Percentiles rank a stretch among this genome's conserved stretches.
phyloP scores from a whole-genome alignment of 2,888 invertebrate species.

The Melieria crassipennis region DNA sequence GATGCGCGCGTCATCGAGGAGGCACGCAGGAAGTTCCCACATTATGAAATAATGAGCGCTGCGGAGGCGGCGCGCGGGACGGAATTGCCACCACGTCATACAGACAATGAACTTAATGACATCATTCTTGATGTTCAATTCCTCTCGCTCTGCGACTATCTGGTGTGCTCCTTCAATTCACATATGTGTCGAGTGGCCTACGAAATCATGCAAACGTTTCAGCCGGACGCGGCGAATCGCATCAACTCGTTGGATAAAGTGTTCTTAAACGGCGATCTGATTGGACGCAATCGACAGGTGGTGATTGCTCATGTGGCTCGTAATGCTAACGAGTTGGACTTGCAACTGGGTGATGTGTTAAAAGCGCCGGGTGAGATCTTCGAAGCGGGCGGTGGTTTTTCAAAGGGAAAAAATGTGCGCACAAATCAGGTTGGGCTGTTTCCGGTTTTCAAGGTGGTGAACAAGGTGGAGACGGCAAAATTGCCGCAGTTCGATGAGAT shows the following conservation, averaged over 20 bases:
- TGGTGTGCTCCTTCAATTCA: slow-evolving; percentile 99
- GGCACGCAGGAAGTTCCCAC: slow-evolving; percentile 78
- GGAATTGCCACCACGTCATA: slow-evolving; percentile 88
- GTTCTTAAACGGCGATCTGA: slow-evolving; percentile 98
- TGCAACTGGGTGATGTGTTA: slow-evolving; percentile 82
- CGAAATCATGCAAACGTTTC: slow-evolving; percentile 86
- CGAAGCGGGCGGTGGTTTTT: slow-evolving; percentile 94
- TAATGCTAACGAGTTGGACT: slow-evolving; percentile 74
- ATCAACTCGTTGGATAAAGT: slow-evolving; percentile 97
- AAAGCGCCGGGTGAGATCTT: slow-evolving; percentile 95
- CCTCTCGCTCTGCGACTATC: slow-evolving; percentile 86
- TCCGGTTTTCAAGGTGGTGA: slow-evolving; percentile 84
- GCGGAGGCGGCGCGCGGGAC: slow-evolving; percentile 88
- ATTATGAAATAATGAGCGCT: slow-evolving; percentile 91
- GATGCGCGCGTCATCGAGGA: slow-evolving; percentile 82
- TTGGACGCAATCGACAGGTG: slow-evolving; percentile 84
- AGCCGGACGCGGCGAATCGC: slow-evolving; percentile 74
- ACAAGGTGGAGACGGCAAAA: slow-evolving; percentile 82
- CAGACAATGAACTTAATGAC: slow-evolving; percentile 89
- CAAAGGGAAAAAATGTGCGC: slow-evolving; percentile 87
- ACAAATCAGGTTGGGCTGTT: slow-evolving; percentile 81
- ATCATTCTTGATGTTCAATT: slow-evolving; percentile 94
- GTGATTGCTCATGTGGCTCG: slow-evolving; percentile 76
- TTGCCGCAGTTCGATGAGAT: slow-evolving; percentile 76
- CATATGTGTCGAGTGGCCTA: slow-evolving; percentile 99